Evolutionary conservation across 2,888 invertebrate species (phyloP).

Genomic region (Pseudococcus longispinus): DNA sequence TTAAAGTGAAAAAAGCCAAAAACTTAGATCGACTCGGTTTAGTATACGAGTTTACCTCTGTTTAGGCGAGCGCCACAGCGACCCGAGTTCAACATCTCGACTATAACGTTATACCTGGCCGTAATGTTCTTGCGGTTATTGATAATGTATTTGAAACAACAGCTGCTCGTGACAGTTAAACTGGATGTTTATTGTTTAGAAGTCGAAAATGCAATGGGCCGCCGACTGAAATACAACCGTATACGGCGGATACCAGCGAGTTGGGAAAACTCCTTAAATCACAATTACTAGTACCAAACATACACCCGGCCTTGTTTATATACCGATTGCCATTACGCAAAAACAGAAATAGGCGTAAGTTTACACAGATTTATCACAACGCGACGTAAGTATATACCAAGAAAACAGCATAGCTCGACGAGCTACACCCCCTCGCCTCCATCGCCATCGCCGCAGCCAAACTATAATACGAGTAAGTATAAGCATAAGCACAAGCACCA

Average conservation of each 20-base stretch:
- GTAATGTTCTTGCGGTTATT: conserved; percentile 46
- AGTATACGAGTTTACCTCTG: neutral
- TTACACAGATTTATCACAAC: conserved; percentile 18
- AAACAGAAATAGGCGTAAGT: conserved; percentile 45
- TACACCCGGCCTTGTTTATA: conserved; percentile 21
- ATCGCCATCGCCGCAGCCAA: too few relatives aligned
- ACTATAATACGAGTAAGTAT: too few relatives aligned
- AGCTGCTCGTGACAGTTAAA: conserved; percentile 31
- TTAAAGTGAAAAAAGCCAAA: neutral
- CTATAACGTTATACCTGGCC: conserved; percentile 20
- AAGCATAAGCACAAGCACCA: too few relatives aligned
- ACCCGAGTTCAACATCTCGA: conserved; percentile 24
- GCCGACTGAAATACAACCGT: neutral
- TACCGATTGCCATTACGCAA: conserved; percentile 40
- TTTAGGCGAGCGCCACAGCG: neutral
- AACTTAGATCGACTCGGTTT: neutral
- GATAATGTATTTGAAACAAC: conserved; percentile 43
- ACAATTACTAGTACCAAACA: conserved; percentile 35
- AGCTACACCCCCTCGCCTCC: neutral
- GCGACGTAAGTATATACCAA: neutral
- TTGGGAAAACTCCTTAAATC: conserved; percentile 42
- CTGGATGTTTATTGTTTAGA: conserved; percentile 34
- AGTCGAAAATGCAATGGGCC: conserved; percentile 41
- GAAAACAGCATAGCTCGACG: neutral
- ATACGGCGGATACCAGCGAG: neutral